Base-by-base conservation (phyloP, 1,140 invertebrate species). In the Cydia pomonella region DNA sequence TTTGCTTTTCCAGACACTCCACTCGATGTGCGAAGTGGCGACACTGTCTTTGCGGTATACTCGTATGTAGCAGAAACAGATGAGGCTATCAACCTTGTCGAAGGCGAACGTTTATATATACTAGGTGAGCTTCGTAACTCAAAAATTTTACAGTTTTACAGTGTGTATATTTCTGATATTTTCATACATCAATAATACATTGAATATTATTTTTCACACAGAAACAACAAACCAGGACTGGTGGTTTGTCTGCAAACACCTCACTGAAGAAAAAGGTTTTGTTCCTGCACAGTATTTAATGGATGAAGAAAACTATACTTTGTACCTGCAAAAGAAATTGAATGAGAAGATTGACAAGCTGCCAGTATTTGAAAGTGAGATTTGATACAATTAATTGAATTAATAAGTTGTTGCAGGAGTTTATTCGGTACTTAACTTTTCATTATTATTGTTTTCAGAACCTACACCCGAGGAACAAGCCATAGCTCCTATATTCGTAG, bases 231-330 rank as follows among this genome's bases (percentile, higher is more conserved):
- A 97, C 77, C 93, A 94, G 73, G 97, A 98, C 84, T 98, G 97
- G 97, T 98, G 97, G 97, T 97, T 97, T 86, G 97, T 98, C 0
- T 95, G 95, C 79, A 99, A 98, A 92, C 95, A 97, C 90, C 92
- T 98, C 18, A 98, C 97, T 0, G 96, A 98, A 87, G 97, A 98
- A 92, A 97, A 96, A 84, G 98, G 98, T 73, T 98, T 97, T 96
- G 97, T 98, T 27, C 97, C 97, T n/a, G 96, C 97, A 3, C 95
- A 97, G 87, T 97, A 97, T 84, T 92, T 99, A 0, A 95, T 97
- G 93, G 96, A 97, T 85, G 96, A 97, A 88, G 91, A 93, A 3
- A 96, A 96, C 78, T 98, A 98, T 82, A 96, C 95, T 0, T 87
- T 96, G 10, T 98, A 97, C 82, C 94, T 98, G 3, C 96, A 98